Conservation (phyloP, 2,113 vertebrate species). For the Toxotes jaculatrix region DNA sequence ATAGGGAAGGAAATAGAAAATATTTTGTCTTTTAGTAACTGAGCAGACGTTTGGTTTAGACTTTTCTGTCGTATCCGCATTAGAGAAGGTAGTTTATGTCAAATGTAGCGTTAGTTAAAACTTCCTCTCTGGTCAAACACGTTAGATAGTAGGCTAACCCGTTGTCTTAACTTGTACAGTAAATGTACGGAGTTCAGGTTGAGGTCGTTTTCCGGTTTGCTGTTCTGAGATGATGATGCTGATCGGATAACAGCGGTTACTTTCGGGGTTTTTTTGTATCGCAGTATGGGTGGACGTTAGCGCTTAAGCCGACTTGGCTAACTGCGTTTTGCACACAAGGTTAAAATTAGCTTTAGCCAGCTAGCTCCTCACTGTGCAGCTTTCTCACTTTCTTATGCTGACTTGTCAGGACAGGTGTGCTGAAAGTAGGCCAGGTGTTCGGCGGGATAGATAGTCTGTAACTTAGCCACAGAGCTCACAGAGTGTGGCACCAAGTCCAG, state of each 20-base stretch:
- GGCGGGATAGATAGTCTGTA: slow-evolving; percentile 40
- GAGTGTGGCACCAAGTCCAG: background rate
- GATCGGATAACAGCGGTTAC: background rate
- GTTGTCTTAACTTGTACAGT: slow-evolving; percentile 45
- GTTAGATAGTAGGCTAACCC: slow-evolving; percentile 56
- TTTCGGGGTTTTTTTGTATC: background rate
- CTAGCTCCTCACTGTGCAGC: slow-evolving; percentile 64
- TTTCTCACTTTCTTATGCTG: slow-evolving; percentile 63
- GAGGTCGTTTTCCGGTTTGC: slow-evolving; percentile 8
- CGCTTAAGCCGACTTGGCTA: slow-evolving; percentile 31
- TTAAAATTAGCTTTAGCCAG: slow-evolving; percentile 77
- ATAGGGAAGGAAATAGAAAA: slow-evolving; percentile 4
- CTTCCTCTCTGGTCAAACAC: slow-evolving; percentile 32
- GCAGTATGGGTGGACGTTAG: slow-evolving; percentile 20
- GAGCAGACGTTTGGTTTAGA: background rate
- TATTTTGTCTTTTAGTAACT: slow-evolving; percentile 13
- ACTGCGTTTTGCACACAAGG: slow-evolving; percentile 69
- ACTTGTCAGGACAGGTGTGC: slow-evolving; percentile 67
- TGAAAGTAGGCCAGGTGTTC: slow-evolving; percentile 66
- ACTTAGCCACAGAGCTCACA: slow-evolving; percentile 4
- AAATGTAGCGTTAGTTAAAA: slow-evolving; percentile 35
- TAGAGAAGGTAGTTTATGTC: slow-evolving; percentile 18
- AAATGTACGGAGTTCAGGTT: slow-evolving; percentile 29
- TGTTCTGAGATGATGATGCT: background rate
- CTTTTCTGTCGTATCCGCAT: background rate